A percentile compares a stretch with the other conserved stretches of the same genome.
Conservation (phyloP, 2,888 invertebrate species). For the Poecilobothrus nobilitatus region DNA sequence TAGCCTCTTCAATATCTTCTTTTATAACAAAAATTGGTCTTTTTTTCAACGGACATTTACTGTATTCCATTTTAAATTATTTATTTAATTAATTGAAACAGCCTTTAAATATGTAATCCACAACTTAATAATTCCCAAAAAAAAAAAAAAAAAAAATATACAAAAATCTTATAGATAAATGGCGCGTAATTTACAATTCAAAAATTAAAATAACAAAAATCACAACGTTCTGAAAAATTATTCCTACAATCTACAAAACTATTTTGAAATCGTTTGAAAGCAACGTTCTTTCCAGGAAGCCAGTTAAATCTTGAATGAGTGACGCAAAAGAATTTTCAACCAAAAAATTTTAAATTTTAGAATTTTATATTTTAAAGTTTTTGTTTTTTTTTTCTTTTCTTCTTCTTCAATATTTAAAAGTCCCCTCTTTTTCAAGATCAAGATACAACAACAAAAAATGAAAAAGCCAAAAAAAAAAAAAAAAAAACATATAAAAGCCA, state of each 20-base stretch:
- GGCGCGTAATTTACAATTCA: neutral
- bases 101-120: too few relatives aligned
- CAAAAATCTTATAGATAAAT: neutral
- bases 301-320: conserved; percentile 8
- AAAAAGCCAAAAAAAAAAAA: neutral
- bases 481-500: neutral
- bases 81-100: neutral
- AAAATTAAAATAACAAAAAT: neutral
- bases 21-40: conserved; percentile 33
- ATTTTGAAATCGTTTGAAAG: neutral
- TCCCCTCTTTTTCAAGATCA: neutral
- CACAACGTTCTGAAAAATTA: neutral
- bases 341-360: neutral
- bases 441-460: neutral
- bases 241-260: neutral
- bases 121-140: neutral
- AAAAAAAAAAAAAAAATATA: too few relatives aligned
- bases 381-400: neutral
- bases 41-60: conserved; percentile 42
- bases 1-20: conserved; percentile 20
- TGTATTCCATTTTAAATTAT: conserved; percentile 25
- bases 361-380: neutral
- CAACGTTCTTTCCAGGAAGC: neutral
- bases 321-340: conserved; percentile 9
- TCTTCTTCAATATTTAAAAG: neutral